Base-by-base conservation (phyloP, 1,140 invertebrate genomes). In the Drosophila sp. region DNA sequence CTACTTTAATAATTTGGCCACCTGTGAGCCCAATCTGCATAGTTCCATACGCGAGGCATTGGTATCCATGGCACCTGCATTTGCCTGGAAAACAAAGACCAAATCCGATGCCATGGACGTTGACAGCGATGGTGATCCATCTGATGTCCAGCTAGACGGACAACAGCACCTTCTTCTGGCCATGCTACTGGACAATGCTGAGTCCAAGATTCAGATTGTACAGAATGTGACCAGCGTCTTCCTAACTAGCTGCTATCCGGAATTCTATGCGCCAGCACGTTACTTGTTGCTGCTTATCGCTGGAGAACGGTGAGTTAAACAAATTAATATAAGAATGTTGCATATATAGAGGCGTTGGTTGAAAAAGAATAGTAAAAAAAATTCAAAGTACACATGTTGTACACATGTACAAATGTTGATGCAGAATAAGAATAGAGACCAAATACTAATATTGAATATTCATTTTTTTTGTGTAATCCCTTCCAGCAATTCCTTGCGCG, bases 201-300 rank as follows among this genome's bases (percentile, higher is more conserved):
- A 94, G 57, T 94, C 94, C 21, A 93, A 94, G 29, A 94, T 96
- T 74, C 92, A 94, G 0, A 96, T 96, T 91, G 95, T 96, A 2
- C 93, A 97, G 69, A 95, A 96, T 89, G 95, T 97, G 14, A 95
- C 96, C 18, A 96, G 97, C 65, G 94, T 97, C 66, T 97, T 97
- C 91, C 94, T 96, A 1, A 94, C 95, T 2, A 94, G 94, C 13
- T 95, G 98, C 46, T 98, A 97, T 92, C 95, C 96, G 4, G 92
- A 94, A 27, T 94, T 96, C 79, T 96, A 97, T 91, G 94, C 96
- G 2, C 95, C 96, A 2, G 96, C 97, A 1, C 93, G 97, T 76
- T 98, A 96, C 90, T 92, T 98, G 11, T 92, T 98, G 34, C 92
- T 98, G n/a, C 89, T 97, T 18, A 96, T 97, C 8, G 95, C 95